Conservation (phyloP, 1,140 invertebrate species). For the Drosophila tsacasi region DNA sequence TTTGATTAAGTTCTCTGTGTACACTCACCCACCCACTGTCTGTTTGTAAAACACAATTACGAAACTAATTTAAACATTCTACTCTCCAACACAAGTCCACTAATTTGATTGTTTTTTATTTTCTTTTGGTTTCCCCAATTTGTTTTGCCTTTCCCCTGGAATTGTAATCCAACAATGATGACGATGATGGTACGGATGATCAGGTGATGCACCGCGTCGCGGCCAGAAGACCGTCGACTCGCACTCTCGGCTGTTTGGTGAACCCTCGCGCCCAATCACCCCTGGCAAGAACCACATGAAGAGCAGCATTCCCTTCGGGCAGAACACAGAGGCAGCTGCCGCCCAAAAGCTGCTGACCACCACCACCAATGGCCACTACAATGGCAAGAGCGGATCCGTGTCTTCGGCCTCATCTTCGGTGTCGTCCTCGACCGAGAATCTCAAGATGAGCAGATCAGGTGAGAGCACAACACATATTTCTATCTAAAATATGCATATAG, state of each 20-base stretch:
- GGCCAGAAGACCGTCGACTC: slow-evolving; percentile 79
- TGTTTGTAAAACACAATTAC: slow-evolving; percentile 26
- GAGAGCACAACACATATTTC: not conserved
- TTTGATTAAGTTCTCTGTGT: not conserved
- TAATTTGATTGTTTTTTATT: slow-evolving; percentile 48
- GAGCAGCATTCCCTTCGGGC: slow-evolving; percentile 84
- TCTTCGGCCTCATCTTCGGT: slow-evolving; percentile 83
- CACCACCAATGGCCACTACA: slow-evolving; percentile 71
- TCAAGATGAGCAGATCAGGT: slow-evolving; percentile 84
- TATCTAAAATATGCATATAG: slow-evolving; percentile 3
- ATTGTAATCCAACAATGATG: slow-evolving; percentile 10
- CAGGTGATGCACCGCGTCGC: slow-evolving; percentile 81
- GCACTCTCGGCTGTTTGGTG: slow-evolving; percentile 82
- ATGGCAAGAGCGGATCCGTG: slow-evolving; percentile 80
- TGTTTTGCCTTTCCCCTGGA: slow-evolving; percentile 24
- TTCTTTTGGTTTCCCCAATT: slow-evolving; percentile 43
- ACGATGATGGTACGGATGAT: not conserved
- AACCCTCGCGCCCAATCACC: slow-evolving; percentile 74
- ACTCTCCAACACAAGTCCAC: slow-evolving; percentile 41
- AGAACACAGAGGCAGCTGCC: slow-evolving; percentile 65
- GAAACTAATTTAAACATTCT: slow-evolving; percentile 38
- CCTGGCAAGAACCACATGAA: slow-evolving; percentile 84
- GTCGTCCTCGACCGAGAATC: slow-evolving; percentile 82
- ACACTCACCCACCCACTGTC: slow-evolving; percentile 15
- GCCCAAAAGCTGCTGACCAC: slow-evolving; percentile 66